Percentiles rank a stretch among this genome's conserved stretches.
These are phyloP conservation scores for Myotis brandtii DNA, from an alignment of 2,113 vertebrate species.

Conservation along the genomic window DNA sequence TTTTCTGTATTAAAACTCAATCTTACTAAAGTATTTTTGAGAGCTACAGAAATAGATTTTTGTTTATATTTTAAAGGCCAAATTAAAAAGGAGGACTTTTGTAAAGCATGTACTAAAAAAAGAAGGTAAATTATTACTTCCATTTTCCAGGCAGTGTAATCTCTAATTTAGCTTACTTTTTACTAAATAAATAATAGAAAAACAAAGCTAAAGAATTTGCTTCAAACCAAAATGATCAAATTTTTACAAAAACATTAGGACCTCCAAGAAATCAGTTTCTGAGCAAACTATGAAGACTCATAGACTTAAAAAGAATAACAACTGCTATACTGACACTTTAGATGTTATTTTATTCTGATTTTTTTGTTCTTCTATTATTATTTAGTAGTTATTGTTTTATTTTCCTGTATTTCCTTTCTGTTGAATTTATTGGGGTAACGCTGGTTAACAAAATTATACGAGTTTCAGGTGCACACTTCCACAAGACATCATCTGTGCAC, in stretches of 20 bases:
- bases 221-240: background rate
- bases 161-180: slow-evolving; percentile 50
- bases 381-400: background rate
- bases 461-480: background rate
- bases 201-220: background rate
- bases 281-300: slow-evolving; percentile 21
- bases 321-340: background rate
- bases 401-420: background rate
- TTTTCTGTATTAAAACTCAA: slow-evolving; percentile 28
- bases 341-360: background rate
- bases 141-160: background rate
- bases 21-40: slow-evolving; percentile 34
- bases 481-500: background rate
- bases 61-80: slow-evolving; percentile 17
- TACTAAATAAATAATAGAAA: slow-evolving; percentile 36
- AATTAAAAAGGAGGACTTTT: slow-evolving; percentile 10
- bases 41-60: slow-evolving; percentile 25
- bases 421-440: background rate
- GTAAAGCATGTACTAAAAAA: background rate
- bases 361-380: background rate
- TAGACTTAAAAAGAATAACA: background rate
- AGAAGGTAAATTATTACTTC: background rate
- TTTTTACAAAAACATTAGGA: slow-evolving; percentile 24
- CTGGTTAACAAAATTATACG: background rate
- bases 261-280: slow-evolving; percentile 31